These are phyloP conservation scores for Scopus umbretta DNA, from an alignment of 2,113 vertebrate species.

Conservation along the genomic window DNA sequence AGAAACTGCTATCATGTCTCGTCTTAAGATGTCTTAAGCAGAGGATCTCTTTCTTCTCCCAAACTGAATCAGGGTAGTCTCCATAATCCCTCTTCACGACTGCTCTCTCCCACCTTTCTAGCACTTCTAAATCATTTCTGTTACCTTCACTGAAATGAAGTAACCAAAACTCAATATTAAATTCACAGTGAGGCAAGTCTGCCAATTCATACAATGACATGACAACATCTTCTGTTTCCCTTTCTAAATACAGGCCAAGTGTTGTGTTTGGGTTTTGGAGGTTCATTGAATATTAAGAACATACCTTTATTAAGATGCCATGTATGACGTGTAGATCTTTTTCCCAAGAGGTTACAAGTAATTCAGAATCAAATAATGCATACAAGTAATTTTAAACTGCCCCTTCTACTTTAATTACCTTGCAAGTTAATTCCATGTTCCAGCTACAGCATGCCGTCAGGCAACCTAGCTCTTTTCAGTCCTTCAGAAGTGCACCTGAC, in stretches of 20 bases:
- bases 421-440: constrained; percentile 6
- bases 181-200: neutral
- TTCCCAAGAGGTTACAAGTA: neutral
- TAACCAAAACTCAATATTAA: neutral
- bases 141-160: neutral
- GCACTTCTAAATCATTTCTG: fast-evolving
- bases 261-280: neutral
- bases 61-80: neutral
- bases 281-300: neutral
- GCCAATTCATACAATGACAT: neutral
- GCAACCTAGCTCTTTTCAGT: neutral
- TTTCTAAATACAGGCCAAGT: neutral
- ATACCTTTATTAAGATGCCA: constrained; percentile 9
- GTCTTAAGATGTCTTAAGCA: neutral
- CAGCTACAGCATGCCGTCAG: neutral
- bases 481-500: neutral
- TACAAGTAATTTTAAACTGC: constrained; percentile 16
- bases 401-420: constrained; percentile 15
- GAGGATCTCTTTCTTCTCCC: neutral
- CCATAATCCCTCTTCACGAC: neutral
- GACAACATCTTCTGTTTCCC: neutral
- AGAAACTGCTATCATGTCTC: neutral
- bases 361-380: constrained; percentile 32
- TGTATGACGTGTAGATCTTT: neutral
- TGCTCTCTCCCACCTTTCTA: neutral